Percentiles rank a stretch among this genome's conserved stretches.
Conservation (phyloP, 2,797 vertebrate genomes). For the Syndactyla subalaris region DNA sequence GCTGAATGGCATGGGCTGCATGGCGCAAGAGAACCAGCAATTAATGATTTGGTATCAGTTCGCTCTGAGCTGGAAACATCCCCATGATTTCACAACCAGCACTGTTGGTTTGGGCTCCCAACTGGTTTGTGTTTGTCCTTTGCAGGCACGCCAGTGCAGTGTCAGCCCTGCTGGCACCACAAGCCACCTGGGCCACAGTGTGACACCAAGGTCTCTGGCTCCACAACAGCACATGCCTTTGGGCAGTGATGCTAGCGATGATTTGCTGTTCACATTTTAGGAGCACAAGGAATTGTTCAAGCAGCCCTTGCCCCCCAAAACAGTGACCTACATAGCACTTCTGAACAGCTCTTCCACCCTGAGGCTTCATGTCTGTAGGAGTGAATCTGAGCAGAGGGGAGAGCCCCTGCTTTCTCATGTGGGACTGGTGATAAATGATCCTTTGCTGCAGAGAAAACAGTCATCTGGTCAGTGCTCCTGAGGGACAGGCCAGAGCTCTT, state of each 20-base stretch:
- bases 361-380: background rate
- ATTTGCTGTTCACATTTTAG: background rate
- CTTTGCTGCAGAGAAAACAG: background rate
- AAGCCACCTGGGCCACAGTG: fast-evolving
- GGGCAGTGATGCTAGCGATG: background rate
- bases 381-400: background rate
- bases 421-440: background rate
- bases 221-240: background rate
- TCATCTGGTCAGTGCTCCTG: background rate
- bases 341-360: background rate
- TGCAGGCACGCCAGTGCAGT: background rate
- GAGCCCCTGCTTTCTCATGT: background rate
- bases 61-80: background rate
- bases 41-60: background rate
- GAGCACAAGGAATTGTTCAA: background rate
- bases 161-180: background rate
- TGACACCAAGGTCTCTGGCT: background rate
- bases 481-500: background rate
- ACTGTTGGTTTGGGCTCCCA: background rate
- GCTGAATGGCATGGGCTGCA: background rate
- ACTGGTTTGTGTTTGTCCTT: background rate
- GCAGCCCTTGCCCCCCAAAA: background rate
- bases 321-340: background rate
- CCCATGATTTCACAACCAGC: background rate
- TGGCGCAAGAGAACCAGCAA: background rate